phyloP scores from a whole-genome alignment of 2,797 vertebrate genomes.

The Artibeus jamaicensis region DNA sequence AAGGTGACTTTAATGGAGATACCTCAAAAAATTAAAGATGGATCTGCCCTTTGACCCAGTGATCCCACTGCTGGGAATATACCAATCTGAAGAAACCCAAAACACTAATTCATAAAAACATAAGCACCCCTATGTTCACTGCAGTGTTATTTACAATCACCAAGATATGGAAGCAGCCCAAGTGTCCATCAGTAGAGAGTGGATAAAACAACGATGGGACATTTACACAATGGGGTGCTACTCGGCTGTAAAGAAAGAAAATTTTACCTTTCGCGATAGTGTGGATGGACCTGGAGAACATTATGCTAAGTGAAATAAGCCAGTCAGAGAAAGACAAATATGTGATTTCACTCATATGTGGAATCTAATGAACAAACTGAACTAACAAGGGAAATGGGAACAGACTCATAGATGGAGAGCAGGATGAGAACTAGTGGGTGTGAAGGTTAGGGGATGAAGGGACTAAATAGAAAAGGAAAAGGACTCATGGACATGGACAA shows the following conservation, averaged over 20 bases:
- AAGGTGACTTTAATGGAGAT: neutral
- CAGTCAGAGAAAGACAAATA: neutral
- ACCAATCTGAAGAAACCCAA: neutral
- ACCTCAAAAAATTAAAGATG: neutral
- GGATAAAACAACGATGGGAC: neutral
- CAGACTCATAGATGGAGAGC: neutral
- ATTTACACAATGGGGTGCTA: neutral
- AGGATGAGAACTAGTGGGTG: neutral
- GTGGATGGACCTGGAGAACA: neutral
- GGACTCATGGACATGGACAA: neutral
- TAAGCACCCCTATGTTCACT: neutral
- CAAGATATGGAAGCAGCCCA: neutral
- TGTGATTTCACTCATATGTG: neutral
- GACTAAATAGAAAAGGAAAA: neutral
- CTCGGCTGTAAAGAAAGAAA: neutral
- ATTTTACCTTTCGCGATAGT: neutral
- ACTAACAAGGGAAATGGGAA: neutral
- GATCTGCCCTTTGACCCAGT: neutral
- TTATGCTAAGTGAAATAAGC: neutral
- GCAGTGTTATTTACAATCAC: neutral
- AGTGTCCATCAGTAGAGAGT: neutral
- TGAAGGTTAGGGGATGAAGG: neutral
- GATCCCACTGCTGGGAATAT: neutral
- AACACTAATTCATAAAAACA: neutral
- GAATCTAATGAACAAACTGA: neutral